phyloP scores from a whole-genome alignment of 2,888 invertebrate genomes.

The Hypena proboscidalis region DNA sequence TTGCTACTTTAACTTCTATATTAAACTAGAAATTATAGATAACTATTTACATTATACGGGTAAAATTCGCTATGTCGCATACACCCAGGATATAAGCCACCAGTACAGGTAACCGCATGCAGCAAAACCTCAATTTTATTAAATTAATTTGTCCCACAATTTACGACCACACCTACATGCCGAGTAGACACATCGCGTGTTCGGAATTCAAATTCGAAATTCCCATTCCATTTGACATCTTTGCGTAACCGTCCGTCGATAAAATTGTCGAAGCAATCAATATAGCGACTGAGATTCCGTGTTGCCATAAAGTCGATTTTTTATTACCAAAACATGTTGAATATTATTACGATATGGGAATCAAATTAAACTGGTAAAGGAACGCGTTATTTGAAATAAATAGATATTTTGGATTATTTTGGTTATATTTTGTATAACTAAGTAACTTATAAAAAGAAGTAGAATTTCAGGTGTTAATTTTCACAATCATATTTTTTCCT shows the following conservation, averaged over 20 bases:
- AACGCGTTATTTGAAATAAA: conserved; percentile 13
- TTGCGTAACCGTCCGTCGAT: conserved; percentile 50
- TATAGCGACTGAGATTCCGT: conserved; percentile 43
- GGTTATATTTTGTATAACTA: background rate
- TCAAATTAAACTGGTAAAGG: conserved; percentile 25
- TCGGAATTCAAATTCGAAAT: conserved; percentile 48
- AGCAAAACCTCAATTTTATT: conserved; percentile 6
- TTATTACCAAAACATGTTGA: conserved; percentile 38
- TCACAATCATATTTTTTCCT: too few species aligned
- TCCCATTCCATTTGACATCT: conserved; percentile 42
- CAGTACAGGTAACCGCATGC: too few species aligned
- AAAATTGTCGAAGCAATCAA: conserved; percentile 50
- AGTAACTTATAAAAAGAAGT: background rate
- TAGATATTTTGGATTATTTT: conserved; percentile 18
- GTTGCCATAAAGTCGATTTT: conserved; percentile 35
- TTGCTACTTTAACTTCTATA: too few species aligned
- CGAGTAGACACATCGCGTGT: conserved; percentile 30
- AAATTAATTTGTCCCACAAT: conserved; percentile 7
- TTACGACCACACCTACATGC: conserved; percentile 6
- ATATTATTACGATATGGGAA: conserved; percentile 28
- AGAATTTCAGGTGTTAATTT: too few species aligned
- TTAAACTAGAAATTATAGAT: too few species aligned
- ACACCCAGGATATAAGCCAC: too few species aligned
- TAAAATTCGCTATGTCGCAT: too few species aligned
- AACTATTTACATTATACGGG: too few species aligned